A percentile compares a stretch with the other conserved stretches of the same genome.
Conservation (phyloP, 2,113 vertebrate species). For the Gracilinanus agilis region DNA sequence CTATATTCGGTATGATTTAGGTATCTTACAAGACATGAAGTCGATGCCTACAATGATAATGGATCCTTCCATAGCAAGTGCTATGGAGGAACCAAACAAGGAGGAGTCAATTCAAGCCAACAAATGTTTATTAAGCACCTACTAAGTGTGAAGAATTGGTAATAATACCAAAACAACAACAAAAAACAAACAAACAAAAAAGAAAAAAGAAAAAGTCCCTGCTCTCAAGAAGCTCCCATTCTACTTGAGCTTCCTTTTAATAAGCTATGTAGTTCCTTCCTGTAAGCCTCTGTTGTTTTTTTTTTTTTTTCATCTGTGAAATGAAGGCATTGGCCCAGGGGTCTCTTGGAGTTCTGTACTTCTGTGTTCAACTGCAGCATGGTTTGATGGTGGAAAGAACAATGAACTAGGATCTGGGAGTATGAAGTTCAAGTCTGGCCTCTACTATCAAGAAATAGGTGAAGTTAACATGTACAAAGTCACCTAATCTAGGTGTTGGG, state of each 20-base stretch:
- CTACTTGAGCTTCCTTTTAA: background rate
- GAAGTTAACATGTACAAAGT: background rate
- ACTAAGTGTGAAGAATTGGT: background rate
- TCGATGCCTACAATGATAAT: background rate
- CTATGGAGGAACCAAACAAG: background rate
- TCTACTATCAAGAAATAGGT: background rate
- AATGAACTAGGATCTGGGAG: background rate
- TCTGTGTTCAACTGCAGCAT: background rate
- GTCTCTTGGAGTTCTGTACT: background rate
- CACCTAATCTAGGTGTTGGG: background rate
- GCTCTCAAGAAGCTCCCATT: background rate
- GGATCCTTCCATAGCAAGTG: background rate
- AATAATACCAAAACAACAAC: no score
- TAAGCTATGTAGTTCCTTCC: background rate
- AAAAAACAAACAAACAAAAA: no score
- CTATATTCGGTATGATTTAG: background rate
- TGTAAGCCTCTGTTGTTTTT: background rate
- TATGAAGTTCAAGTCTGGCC: background rate
- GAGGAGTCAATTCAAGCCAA: background rate
- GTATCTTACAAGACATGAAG: background rate
- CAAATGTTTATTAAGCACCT: background rate
- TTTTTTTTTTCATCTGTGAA: no score
- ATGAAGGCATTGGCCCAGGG: background rate
- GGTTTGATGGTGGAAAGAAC: background rate
- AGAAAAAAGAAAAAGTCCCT: background rate